Evolutionary conservation across 2,888 invertebrate genomes (phyloP).

Genomic region (Drosophila peninsularis): DNA sequence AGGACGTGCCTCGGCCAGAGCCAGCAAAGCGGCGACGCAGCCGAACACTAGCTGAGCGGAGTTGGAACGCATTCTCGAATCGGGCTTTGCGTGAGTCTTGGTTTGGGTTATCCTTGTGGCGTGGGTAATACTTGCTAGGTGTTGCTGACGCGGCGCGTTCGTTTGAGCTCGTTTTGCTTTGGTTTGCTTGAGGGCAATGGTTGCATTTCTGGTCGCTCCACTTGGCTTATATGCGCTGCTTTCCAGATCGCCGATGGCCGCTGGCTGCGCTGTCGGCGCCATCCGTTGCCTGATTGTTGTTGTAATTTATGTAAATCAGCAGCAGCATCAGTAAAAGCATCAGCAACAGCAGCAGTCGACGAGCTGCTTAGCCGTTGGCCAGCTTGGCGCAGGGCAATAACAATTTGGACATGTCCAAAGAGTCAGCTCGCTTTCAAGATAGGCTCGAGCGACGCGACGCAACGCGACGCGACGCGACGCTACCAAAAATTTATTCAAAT

Average conservation of each 20-base stretch:
- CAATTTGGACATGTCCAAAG: conserved; percentile 24
- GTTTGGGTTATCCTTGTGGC: conserved; percentile 25
- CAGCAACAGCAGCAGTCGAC: conserved; percentile 1
- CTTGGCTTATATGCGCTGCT: conserved; percentile 77
- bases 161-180: conserved; percentile 49
- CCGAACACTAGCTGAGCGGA: conserved; percentile 57
- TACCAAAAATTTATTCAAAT: conserved; percentile 80
- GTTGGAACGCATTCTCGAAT: conserved; percentile 20
- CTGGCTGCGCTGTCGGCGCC: conserved; percentile 48
- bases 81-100: not conserved
- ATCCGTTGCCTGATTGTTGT: conserved; percentile 32
- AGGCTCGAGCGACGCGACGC: conserved; percentile 20
- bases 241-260: conserved; percentile 31
- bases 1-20: conserved; percentile 72
- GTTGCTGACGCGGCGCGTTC: conserved; percentile 24
- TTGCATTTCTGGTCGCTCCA: conserved; percentile 70
- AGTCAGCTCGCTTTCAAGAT: conserved; percentile 14
- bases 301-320: conserved; percentile 72
- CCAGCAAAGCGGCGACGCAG: conserved; percentile 50
- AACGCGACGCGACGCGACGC: conserved; percentile 28
- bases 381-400: conserved; percentile 18
- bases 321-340: not conserved
- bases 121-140: conserved; percentile 11
- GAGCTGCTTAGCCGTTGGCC: conserved; percentile 17
- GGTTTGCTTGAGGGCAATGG: conserved; percentile 75